Evolutionary conservation across 2,797 vertebrate species (phyloP).

Genomic region (Clarias platycephalus): DNA sequence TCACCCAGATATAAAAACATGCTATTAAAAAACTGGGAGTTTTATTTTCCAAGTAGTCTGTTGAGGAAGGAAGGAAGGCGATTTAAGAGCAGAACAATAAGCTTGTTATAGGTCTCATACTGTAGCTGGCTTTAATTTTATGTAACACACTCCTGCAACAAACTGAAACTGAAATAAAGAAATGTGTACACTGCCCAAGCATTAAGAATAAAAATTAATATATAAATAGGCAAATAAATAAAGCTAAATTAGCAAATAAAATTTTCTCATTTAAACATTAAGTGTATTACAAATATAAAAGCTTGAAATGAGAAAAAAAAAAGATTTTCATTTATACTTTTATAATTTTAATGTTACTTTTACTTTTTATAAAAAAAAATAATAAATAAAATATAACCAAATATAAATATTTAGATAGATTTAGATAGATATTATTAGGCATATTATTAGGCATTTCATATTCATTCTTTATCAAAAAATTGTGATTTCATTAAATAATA

Average conservation of each 20-base stretch:
- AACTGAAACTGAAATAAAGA: slow-evolving; percentile 19
- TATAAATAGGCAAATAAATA: no score
- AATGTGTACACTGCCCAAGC: no score
- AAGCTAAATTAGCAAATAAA: no score
- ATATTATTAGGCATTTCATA: not conserved
- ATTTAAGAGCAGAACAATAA: slow-evolving; percentile 56
- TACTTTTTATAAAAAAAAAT: not conserved
- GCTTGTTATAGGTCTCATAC: slow-evolving; percentile 28
- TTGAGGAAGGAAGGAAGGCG: slow-evolving; percentile 47
- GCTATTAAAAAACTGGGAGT: slow-evolving; percentile 39
- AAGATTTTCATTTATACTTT: not conserved
- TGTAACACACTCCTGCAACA: not conserved
- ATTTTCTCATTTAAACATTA: not conserved
- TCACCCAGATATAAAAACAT: not conserved
- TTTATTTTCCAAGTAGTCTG: slow-evolving; percentile 38
- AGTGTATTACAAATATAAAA: not conserved
- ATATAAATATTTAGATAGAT: no score
- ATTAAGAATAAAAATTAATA: no score
- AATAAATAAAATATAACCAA: not conserved
- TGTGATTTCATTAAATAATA: no score
- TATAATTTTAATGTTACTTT: not conserved
- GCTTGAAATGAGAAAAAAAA: not conserved
- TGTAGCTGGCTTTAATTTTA: slow-evolving; percentile 13
- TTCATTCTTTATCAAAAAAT: no score
- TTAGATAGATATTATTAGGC: no score